Evolutionary conservation across 2,113 vertebrate species (phyloP).

Genomic region (Melanostigma gelatinosum): DNA sequence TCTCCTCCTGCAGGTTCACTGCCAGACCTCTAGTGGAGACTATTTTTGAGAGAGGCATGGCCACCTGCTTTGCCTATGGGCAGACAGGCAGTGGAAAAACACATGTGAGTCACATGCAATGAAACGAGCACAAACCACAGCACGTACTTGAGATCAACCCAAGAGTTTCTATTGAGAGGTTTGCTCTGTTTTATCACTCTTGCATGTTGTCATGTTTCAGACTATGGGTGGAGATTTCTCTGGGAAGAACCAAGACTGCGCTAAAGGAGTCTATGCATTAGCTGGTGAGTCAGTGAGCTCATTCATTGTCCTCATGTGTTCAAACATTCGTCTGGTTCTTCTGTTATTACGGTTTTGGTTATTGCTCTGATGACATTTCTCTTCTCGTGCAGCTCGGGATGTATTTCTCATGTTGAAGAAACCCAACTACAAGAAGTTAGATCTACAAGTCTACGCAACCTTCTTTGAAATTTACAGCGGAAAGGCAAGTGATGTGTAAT

Average conservation of each 20-base stretch:
- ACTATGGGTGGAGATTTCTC: conserved; percentile 99
- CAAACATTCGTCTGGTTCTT: not conserved
- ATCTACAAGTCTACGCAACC: conserved; percentile 96
- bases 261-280: conserved; percentile 98
- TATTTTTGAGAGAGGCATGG: conserved; percentile 98
- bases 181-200: not conserved
- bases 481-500: conserved; percentile 83
- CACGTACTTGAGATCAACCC: not conserved
- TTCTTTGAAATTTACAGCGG: conserved; percentile 99
- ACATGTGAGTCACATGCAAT: conserved; percentile 85
- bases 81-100: conserved; percentile 99
- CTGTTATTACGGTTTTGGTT: not conserved
- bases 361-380: not conserved
- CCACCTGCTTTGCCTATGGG: conserved; percentile 98
- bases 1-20: conserved; percentile 88
- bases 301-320: not conserved
- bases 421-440: conserved; percentile 96
- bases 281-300: conserved; percentile 84
- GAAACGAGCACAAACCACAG: not conserved
- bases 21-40: conserved; percentile 97
- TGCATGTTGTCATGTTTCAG: conserved; percentile 73
- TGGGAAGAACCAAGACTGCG: conserved; percentile 98
- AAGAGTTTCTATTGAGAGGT: not conserved
- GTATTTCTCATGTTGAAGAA: conserved; percentile 99
- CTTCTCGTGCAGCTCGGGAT: conserved; percentile 88